Base-by-base conservation (phyloP, 2,888 invertebrate species). In the Phyllotreta striolata region DNA sequence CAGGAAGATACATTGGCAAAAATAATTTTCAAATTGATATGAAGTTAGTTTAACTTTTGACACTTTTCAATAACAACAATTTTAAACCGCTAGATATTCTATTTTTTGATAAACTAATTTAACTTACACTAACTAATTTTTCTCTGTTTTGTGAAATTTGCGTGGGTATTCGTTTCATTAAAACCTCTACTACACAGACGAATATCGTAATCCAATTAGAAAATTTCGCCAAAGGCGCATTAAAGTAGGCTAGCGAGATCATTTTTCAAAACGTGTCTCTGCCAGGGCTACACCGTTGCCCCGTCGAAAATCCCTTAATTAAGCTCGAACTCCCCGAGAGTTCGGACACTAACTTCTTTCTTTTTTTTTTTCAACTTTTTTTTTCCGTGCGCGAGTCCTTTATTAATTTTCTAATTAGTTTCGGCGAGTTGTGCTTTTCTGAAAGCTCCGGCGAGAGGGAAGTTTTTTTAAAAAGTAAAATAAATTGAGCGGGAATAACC, bases 301-400 rank as follows among this genome's bases (percentile, higher is more conserved):
- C 63, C 64, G 67, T 70, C 72, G 69, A 71, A 72, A 71, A 68
- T 70, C 68, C 66, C 67, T 69, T 70, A 68, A 71, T 72, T 71
- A 72, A 69, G 24, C 24, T 24, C 24, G 24, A 24, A 67, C 67
- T 66, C 63, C 13, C 41, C 34, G 24, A 43, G 60, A 59, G 67
- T 69, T 69, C 63, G 69, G 67, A 67, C 67, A 64, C 61, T 64
- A 64, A 62, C 55, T 64, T 67, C 66, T 69, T 69, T 68, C 44
- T 24, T 24, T 24, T 24, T 24, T 24, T 24, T 24, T 24, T 24
- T 24, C 24, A 24, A 24, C 24, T 24, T 24, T 24, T 24, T 24
- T 24, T 24, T 24, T 24, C 24, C 1, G 24, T 62, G 39, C 59
- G 66, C 61, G 64, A 64, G 58, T 66, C 66, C 66, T 61, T 68